phyloP scores from a whole-genome alignment of 1,140 invertebrate species.

The Plutomurus gul region DNA sequence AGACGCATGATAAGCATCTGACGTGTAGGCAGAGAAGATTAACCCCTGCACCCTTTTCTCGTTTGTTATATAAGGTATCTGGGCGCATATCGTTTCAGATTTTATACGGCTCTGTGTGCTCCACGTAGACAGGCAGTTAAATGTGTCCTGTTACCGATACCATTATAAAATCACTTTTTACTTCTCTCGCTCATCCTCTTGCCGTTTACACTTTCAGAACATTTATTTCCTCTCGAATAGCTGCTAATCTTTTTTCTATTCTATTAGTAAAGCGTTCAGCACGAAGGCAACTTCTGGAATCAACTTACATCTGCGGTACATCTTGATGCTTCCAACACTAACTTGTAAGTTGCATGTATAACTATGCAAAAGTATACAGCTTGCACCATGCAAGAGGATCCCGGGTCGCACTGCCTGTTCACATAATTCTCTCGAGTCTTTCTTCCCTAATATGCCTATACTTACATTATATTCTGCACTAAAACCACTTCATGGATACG shows the following conservation, averaged over 20 bases:
- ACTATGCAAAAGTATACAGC: too few relatives aligned
- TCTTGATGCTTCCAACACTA: too few relatives aligned
- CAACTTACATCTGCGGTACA: not conserved
- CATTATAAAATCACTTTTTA: not conserved
- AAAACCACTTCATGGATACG: too few relatives aligned
- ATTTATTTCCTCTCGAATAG: not conserved
- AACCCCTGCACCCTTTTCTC: slow-evolving; percentile 45
- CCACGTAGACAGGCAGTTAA: not conserved
- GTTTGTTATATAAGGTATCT: slow-evolving; percentile 39
- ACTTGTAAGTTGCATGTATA: too few relatives aligned
- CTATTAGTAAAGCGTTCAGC: not conserved
- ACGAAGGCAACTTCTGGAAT: not conserved
- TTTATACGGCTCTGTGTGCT: not conserved
- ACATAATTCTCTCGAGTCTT: too few relatives aligned
- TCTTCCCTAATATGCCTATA: too few relatives aligned
- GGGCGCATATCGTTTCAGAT: not conserved
- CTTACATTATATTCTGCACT: too few relatives aligned
- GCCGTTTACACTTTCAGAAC: not conserved
- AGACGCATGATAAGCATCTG: slow-evolving; percentile 48
- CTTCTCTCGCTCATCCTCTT: not conserved
- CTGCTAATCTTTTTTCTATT: not conserved
- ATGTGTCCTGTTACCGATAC: not conserved
- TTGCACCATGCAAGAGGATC: too few relatives aligned
- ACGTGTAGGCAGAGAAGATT: slow-evolving; percentile 50
- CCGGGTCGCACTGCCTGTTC: too few relatives aligned